Percentiles rank a stretch among this genome's conserved stretches.
Conservation (phyloP, 2,888 invertebrate species). For the Drosophila vallismaia region DNA sequence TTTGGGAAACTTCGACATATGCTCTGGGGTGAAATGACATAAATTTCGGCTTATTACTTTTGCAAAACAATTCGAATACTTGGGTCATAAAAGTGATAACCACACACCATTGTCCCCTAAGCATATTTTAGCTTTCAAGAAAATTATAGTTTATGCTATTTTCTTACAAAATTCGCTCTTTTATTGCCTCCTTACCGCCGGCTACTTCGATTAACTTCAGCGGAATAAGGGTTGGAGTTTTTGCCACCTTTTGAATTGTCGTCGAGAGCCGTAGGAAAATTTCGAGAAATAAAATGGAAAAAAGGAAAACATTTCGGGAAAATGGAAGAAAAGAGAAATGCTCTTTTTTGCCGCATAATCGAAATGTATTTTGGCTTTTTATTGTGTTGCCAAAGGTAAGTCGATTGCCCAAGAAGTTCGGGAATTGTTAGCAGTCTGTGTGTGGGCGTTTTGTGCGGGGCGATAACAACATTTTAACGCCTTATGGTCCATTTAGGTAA, state of each 20-base stretch:
- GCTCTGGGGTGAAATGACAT: slow-evolving; percentile 40
- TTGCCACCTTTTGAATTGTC: slow-evolving; percentile 59
- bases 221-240: slow-evolving; percentile 20
- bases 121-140: slow-evolving; percentile 62
- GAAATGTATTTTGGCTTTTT: slow-evolving; percentile 75
- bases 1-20: slow-evolving; percentile 21
- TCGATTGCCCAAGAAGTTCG: slow-evolving; percentile 11
- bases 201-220: slow-evolving; percentile 73
- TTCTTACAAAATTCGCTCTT: slow-evolving; percentile 44
- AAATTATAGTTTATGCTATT: slow-evolving; percentile 69
- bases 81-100: slow-evolving; percentile 36
- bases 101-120: slow-evolving; percentile 18
- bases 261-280: slow-evolving; percentile 57
- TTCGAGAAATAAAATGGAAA: slow-evolving; percentile 48
- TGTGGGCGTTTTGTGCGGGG: slow-evolving; percentile 26
- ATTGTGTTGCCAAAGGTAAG: slow-evolving; percentile 65
- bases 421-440: slow-evolving; percentile 10
- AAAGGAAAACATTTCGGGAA: slow-evolving; percentile 33
- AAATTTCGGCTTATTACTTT: slow-evolving; percentile 31
- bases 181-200: slow-evolving; percentile 53
- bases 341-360: slow-evolving; percentile 63
- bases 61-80: slow-evolving; percentile 39
- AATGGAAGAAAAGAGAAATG: slow-evolving; percentile 33
- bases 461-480: slow-evolving; percentile 79
- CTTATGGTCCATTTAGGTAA: slow-evolving; percentile 81